phyloP scores from a whole-genome alignment of 2,797 vertebrate species.

The Bovichtus variegatus region DNA sequence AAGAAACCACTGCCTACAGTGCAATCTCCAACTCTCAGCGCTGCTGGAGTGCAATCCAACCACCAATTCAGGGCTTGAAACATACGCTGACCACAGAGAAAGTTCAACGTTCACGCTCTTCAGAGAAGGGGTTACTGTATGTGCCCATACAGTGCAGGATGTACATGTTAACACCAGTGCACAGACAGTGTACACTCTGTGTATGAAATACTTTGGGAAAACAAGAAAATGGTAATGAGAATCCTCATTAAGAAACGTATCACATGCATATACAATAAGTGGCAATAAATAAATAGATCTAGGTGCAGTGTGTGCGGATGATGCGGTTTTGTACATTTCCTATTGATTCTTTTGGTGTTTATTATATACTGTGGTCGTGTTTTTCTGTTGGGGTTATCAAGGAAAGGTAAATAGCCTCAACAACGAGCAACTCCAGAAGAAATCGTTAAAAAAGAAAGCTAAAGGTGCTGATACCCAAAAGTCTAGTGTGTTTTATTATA shows the following conservation, averaged over 20 bases:
- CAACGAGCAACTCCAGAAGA: background rate
- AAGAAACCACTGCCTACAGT: constrained; percentile 59
- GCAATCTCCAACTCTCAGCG: constrained; percentile 57
- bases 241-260: constrained; percentile 3
- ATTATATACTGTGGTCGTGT: background rate
- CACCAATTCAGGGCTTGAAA: constrained; percentile 58
- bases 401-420: background rate
- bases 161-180: background rate
- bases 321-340: background rate
- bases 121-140: background rate
- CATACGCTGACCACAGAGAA: constrained; percentile 61
- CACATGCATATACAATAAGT: background rate
- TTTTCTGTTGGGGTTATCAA: background rate
- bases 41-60: constrained; percentile 47
- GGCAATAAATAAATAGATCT: background rate
- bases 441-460: background rate
- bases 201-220: background rate
- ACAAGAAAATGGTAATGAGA: background rate
- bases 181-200: background rate
- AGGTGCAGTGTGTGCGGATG: background rate
- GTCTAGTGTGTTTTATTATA: background rate
- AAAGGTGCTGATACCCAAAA: background rate
- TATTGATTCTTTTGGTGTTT: background rate
- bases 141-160: constrained; percentile 7
- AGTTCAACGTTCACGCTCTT: constrained; percentile 31